phyloP scores from a whole-genome alignment of 2,113 vertebrate species.

The Lethenteron camtschaticum region DNA sequence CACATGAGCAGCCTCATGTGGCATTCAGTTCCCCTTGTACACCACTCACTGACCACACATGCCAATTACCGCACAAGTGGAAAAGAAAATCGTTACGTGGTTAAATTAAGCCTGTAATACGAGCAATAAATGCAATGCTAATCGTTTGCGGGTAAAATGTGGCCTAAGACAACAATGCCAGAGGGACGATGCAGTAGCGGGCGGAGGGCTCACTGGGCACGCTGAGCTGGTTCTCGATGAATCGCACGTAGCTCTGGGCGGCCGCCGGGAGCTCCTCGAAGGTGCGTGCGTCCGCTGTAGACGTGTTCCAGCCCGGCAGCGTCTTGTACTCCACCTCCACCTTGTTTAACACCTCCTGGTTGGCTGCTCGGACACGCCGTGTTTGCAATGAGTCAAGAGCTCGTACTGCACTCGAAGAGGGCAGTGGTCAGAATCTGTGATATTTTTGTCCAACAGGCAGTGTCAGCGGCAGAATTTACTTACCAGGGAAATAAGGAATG shows the following conservation, averaged over 20 bases:
- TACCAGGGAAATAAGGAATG: constrained; percentile 96
- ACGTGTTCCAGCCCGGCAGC: constrained; percentile 68
- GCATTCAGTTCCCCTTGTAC: background rate
- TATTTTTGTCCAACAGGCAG: background rate
- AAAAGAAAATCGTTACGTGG: background rate
- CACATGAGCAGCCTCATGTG: no score
- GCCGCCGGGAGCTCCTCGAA: constrained; percentile 76
- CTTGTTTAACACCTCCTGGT: constrained; percentile 78
- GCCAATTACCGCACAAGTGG: background rate
- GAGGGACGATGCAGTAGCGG: no score
- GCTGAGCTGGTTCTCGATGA: constrained; percentile 52
- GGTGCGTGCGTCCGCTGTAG: constrained; percentile 49
- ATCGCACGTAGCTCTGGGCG: constrained; percentile 68
- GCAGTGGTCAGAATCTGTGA: no score
- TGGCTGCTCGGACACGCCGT: constrained; percentile 30
- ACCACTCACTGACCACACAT: background rate
- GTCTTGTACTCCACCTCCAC: constrained; percentile 79
- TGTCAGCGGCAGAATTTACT: constrained; percentile 7
- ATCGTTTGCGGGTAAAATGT: background rate
- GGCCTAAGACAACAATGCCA: background rate
- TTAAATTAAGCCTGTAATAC: background rate
- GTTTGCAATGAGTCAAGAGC: background rate
- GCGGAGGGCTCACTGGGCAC: constrained; percentile 44
- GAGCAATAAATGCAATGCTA: background rate
- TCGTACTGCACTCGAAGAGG: background rate